Evolutionary conservation across 1,140 invertebrate genomes (phyloP).

Genomic region (Bombus pascuorum): DNA sequence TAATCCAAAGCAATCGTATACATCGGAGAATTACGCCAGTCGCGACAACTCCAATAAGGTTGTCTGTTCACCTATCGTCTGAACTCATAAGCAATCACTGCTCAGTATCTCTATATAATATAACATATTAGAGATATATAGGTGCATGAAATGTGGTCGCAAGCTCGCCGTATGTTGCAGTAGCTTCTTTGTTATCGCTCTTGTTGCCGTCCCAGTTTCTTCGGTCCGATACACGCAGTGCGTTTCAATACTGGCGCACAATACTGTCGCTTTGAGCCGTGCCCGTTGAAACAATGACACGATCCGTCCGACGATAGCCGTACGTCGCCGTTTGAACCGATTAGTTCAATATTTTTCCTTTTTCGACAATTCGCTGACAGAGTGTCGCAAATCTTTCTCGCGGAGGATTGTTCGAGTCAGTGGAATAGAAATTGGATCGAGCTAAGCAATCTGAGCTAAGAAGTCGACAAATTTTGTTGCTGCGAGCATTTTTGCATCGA

Average conservation of each 20-base stretch:
- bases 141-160: constrained; percentile 27
- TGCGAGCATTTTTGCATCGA: neutral
- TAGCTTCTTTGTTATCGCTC: constrained; percentile 75
- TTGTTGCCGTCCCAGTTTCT: constrained; percentile 77
- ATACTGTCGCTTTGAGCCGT: constrained; percentile 52
- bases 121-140: constrained; percentile 11
- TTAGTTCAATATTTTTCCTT: constrained; percentile 38
- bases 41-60: neutral
- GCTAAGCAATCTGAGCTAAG: neutral
- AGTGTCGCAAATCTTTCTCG: too few species aligned
- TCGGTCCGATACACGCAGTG: constrained; percentile 72
- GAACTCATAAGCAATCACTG: neutral
- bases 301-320: constrained; percentile 56
- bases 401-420: neutral
- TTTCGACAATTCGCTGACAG: neutral
- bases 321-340: constrained; percentile 35
- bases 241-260: constrained; percentile 60
- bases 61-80: neutral
- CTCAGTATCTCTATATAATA: neutral
- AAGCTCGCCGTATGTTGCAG: constrained; percentile 17
- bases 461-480: neutral
- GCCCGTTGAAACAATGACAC: constrained; percentile 58
- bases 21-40: neutral
- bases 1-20: neutral
- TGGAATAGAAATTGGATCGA: neutral